Conservation (phyloP, 2,888 invertebrate species). For the Brachylomia viminalis region DNA sequence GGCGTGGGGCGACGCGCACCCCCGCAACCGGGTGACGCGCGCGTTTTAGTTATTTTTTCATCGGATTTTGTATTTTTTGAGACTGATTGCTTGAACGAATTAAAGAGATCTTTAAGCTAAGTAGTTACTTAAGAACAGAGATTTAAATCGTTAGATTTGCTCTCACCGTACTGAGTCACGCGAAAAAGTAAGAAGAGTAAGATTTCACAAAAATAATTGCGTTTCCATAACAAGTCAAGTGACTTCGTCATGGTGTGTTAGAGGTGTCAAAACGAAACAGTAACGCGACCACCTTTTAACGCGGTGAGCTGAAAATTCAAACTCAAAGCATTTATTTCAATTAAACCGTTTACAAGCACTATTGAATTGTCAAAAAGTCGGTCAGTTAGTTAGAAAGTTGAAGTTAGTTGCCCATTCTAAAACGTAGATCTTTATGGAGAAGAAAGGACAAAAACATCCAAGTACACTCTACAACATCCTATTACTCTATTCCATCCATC, state of each 20-base stretch:
- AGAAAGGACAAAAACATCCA: too few relatives aligned
- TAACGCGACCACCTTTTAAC: not conserved
- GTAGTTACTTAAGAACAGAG: not conserved
- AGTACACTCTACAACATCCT: too few relatives aligned
- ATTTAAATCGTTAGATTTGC: not conserved
- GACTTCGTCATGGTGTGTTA: not conserved
- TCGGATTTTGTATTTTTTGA: constrained; percentile 18
- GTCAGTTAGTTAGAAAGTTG: too few relatives aligned
- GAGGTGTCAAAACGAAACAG: not conserved
- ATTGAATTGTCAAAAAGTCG: too few relatives aligned
- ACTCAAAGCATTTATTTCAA: too few relatives aligned
- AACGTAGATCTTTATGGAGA: too few relatives aligned
- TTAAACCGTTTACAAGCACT: too few relatives aligned
- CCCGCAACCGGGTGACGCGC: too few relatives aligned
- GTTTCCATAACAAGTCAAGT: not conserved
- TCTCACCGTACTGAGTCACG: not conserved
- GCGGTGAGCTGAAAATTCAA: too few relatives aligned
- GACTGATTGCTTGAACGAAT: constrained; percentile 7
- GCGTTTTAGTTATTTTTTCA: not conserved
- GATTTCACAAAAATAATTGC: not conserved
- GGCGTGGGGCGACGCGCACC: too few relatives aligned
- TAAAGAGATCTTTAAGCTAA: not conserved
- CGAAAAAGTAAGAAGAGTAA: not conserved
- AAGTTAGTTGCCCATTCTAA: too few relatives aligned
- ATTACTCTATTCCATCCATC: too few relatives aligned